A percentile compares a stretch with the other conserved stretches of the same genome.
phyloP scores from a whole-genome alignment of 2,888 invertebrate genomes.

The Vanessa cardui region DNA sequence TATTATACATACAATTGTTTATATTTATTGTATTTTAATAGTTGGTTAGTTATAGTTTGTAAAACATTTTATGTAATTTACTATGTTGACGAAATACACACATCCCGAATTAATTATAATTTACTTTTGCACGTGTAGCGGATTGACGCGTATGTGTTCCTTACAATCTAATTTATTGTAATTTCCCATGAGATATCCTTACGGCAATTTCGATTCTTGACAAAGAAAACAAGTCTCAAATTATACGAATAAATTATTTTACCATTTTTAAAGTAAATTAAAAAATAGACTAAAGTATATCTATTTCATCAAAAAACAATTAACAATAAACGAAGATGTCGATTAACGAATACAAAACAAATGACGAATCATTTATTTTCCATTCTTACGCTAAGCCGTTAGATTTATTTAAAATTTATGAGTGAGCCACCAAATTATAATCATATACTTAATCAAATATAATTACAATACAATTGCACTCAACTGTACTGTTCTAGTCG shows the following conservation, averaged over 20 bases:
- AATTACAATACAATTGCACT: no score
- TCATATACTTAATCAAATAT: no score
- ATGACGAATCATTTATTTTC: no score
- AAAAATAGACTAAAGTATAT: neutral
- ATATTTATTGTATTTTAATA: no score
- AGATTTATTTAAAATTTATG: no score
- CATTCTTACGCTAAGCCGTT: no score
- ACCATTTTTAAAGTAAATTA: neutral
- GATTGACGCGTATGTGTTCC: constrained; percentile 39
- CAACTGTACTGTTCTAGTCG: no score
- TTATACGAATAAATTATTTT: neutral
- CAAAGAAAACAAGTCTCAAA: constrained; percentile 19
- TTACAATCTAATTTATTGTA: constrained; percentile 64
- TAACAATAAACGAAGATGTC: neutral
- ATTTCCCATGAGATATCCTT: constrained; percentile 72
- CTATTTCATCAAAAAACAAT: neutral
- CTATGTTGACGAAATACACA: neutral
- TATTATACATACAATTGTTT: no score
- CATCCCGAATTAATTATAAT: constrained; percentile 34
- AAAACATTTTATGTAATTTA: no score
- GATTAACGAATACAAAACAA: no score
- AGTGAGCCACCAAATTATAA: no score
- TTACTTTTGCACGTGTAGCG: constrained; percentile 30
- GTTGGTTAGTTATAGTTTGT: no score
- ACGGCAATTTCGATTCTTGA: constrained; percentile 63